These are phyloP conservation scores for Sphinx pinastri DNA, from an alignment of 2,888 invertebrate genomes.

Conservation along the genomic window DNA sequence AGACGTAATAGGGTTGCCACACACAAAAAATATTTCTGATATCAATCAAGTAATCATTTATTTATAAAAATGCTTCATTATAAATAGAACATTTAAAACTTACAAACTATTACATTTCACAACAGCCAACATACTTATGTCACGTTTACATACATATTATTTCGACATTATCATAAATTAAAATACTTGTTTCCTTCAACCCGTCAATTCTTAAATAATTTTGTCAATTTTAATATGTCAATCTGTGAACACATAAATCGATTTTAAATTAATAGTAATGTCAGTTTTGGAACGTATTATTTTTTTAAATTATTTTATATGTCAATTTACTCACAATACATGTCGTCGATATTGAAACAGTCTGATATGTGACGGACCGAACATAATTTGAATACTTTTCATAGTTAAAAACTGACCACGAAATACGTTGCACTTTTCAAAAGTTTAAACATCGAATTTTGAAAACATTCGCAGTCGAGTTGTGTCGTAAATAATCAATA, in stretches of 20 bases:
- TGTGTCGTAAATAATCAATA: constrained; percentile 35
- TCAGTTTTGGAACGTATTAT: constrained; percentile 10
- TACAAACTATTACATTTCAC: constrained; percentile 61
- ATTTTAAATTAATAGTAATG: neutral
- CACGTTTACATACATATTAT: constrained; percentile 32
- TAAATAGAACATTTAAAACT: constrained; percentile 76
- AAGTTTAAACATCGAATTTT: neutral
- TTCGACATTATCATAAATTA: constrained; percentile 50
- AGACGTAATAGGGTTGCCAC: neutral
- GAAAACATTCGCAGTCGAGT: constrained; percentile 36
- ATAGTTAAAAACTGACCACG: constrained; percentile 50
- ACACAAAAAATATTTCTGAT: constrained; percentile 32
- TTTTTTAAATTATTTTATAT: neutral
- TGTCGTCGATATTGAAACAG: neutral
- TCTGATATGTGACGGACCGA: constrained; percentile 29
- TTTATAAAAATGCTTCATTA: constrained; percentile 78
- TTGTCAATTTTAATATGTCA: neutral
- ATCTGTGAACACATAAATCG: neutral
- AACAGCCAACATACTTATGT: constrained; percentile 57
- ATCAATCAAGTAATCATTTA: constrained; percentile 62
- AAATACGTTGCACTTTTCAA: constrained; percentile 34
- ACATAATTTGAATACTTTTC: constrained; percentile 52
- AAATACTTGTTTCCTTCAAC: constrained; percentile 50
- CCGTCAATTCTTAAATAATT: constrained; percentile 28
- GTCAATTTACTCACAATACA: neutral